A percentile compares a stretch with the other conserved stretches of the same genome.
Evolutionary conservation across 2,113 vertebrate genomes (phyloP).

Genomic region (Erpornis zantholeuca): DNA sequence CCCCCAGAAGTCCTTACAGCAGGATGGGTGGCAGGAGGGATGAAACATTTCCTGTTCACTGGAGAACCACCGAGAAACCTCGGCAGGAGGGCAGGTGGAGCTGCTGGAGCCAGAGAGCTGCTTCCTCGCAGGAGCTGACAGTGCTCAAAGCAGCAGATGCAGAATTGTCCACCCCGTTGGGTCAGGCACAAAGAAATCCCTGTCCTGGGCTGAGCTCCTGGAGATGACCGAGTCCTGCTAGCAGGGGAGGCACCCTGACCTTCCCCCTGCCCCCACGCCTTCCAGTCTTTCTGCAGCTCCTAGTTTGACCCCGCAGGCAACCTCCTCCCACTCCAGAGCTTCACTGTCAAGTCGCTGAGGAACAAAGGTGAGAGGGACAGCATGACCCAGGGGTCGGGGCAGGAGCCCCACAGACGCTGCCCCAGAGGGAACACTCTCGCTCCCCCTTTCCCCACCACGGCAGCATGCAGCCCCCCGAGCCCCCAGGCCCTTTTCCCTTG

Average conservation of each 20-base stretch:
- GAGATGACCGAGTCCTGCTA: background rate
- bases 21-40: background rate
- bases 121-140: background rate
- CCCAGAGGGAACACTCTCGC: background rate
- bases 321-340: conserved; percentile 85
- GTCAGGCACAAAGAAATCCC: background rate
- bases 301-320: conserved; percentile 55
- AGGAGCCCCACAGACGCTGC: background rate
- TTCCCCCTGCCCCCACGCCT: background rate
- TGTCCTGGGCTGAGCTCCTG: background rate
- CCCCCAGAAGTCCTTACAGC: background rate
- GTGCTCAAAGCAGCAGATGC: background rate
- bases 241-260: background rate
- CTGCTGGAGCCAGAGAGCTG: background rate
- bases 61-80: background rate
- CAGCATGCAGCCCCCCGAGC: conserved; percentile 19
- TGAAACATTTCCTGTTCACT: background rate
- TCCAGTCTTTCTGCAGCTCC: conserved; percentile 12
- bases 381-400: background rate
- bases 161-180: background rate
- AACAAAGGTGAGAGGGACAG: conserved; percentile 30
- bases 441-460: background rate
- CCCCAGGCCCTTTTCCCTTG: background rate
- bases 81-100: background rate
- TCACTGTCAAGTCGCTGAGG: conserved; percentile 91